These are phyloP conservation scores for Brachyopa scutellaris DNA, from an alignment of 2,888 invertebrate species.

Conservation along the genomic window DNA sequence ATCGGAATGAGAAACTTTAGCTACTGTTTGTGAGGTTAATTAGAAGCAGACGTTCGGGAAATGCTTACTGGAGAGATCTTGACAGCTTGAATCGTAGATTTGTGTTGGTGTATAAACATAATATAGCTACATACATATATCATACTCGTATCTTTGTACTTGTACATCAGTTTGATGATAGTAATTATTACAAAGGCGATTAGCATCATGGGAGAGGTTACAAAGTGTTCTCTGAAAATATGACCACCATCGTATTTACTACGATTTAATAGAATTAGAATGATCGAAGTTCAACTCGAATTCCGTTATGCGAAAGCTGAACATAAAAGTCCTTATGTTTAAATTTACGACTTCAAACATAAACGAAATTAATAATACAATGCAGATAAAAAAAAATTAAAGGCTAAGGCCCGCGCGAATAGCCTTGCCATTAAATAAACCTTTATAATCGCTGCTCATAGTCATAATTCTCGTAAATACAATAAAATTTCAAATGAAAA, in stretches of 20 bases:
- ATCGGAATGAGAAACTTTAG: slow-evolving; percentile 26
- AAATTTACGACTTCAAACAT: slow-evolving; percentile 51
- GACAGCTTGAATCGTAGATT: neutral
- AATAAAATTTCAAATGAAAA: slow-evolving; percentile 28
- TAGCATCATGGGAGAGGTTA: slow-evolving; percentile 4
- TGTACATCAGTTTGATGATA: slow-evolving; percentile 18
- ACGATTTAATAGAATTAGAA: slow-evolving; percentile 57
- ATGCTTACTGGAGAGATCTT: neutral
- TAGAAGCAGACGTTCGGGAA: neutral
- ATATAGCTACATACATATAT: too few relatives aligned
- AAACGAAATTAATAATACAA: slow-evolving; percentile 16
- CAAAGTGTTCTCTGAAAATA: slow-evolving; percentile 22
- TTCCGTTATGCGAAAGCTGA: slow-evolving; percentile 42
- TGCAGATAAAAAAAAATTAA: neutral
- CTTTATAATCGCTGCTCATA: slow-evolving; percentile 43
- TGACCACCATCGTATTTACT: slow-evolving; percentile 15
- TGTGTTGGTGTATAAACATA: neutral
- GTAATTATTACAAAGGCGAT: slow-evolving; percentile 25
- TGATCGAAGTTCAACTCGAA: slow-evolving; percentile 63
- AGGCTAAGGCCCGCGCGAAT: neutral
- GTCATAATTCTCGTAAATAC: slow-evolving; percentile 2
- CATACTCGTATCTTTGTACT: neutral
- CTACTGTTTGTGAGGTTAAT: slow-evolving; percentile 45
- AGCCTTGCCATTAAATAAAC: slow-evolving; percentile 17
- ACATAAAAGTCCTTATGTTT: slow-evolving; percentile 56